phyloP scores from a whole-genome alignment of 2,888 invertebrate genomes.

The Polymixis flavicincta region DNA sequence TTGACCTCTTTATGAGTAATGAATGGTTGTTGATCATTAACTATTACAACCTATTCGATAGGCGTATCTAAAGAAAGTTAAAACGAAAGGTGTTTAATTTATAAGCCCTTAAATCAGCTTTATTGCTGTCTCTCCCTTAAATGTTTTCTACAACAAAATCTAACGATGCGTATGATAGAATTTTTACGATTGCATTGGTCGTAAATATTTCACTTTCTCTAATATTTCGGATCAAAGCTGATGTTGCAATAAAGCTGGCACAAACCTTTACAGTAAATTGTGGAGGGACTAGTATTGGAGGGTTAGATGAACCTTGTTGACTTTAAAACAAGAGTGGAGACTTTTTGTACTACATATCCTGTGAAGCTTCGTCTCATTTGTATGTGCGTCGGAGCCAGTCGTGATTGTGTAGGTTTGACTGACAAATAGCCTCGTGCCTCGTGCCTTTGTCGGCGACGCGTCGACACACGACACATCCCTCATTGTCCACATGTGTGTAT shows the following conservation, averaged over 20 bases:
- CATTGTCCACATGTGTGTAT: slow-evolving; percentile 74
- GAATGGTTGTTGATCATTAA: slow-evolving; percentile 72
- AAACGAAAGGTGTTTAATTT: slow-evolving; percentile 80
- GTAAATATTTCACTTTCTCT: slow-evolving; percentile 81
- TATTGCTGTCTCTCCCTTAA: slow-evolving; percentile 79
- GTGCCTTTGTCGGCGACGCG: slow-evolving; percentile 82
- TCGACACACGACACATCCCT: slow-evolving; percentile 79
- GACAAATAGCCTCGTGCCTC: slow-evolving; percentile 82
- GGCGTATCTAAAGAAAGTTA: slow-evolving; percentile 81
- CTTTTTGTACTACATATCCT: slow-evolving; percentile 71
- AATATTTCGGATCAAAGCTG: slow-evolving; percentile 54
- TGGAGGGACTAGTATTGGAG: slow-evolving; percentile 20
- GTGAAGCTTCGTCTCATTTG: slow-evolving; percentile 76
- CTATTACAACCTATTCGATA: slow-evolving; percentile 73
- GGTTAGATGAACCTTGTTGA: slow-evolving; percentile 61
- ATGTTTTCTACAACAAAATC: slow-evolving; percentile 67
- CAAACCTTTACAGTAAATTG: slow-evolving; percentile 20
- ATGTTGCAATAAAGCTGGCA: slow-evolving; percentile 52
- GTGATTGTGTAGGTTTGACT: slow-evolving; percentile 77
- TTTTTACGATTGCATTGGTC: slow-evolving; percentile 72
- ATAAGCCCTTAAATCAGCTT: slow-evolving; percentile 84
- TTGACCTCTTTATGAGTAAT: slow-evolving; percentile 60
- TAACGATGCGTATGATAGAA: slow-evolving; percentile 68
- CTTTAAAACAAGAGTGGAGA: slow-evolving; percentile 57
- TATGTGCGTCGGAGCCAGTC: slow-evolving; percentile 75